Percentiles rank a stretch among this genome's conserved stretches.
These are phyloP conservation scores for Lynx canadensis DNA, from an alignment of 2,113 vertebrate genomes.

Conservation along the genomic window DNA sequence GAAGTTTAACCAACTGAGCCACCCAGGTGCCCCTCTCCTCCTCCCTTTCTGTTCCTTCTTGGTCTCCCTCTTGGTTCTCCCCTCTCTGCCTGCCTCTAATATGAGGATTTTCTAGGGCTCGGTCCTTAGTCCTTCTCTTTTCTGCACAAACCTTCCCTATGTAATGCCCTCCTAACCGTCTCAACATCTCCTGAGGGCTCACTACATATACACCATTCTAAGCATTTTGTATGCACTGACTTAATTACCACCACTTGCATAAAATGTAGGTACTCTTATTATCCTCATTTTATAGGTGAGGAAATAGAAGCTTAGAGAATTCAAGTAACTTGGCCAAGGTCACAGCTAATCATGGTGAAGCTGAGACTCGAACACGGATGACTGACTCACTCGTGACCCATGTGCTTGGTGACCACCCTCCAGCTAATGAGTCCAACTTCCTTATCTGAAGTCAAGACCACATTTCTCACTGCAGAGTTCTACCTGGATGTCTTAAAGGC, in stretches of 20 bases:
- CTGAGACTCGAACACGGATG: not conserved
- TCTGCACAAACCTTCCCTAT: not conserved
- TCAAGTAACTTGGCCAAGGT: not conserved
- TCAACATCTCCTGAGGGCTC: not conserved
- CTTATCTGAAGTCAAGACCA: not conserved
- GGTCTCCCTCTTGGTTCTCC: not conserved
- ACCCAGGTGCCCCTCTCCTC: not conserved
- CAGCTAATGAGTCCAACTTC: not conserved
- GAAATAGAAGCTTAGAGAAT: slow-evolving; percentile 20
- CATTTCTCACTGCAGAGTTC: not conserved
- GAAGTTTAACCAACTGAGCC: too few relatives aligned
- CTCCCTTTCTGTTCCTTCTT: not conserved
- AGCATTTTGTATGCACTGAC: slow-evolving; percentile 15
- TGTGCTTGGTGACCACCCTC: not conserved
- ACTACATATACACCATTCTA: not conserved
- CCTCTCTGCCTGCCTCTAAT: not conserved
- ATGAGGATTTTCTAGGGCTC: not conserved
- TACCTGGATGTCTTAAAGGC: not conserved
- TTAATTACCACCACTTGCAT: not conserved
- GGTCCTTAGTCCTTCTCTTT: not conserved
- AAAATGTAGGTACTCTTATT: slow-evolving; percentile 3
- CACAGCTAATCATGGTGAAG: not conserved
- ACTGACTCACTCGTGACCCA: not conserved
- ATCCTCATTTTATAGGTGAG: slow-evolving; percentile 36
- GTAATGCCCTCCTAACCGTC: not conserved